phyloP scores from a whole-genome alignment of 2,888 invertebrate species.

The Nebria brevicollis region DNA sequence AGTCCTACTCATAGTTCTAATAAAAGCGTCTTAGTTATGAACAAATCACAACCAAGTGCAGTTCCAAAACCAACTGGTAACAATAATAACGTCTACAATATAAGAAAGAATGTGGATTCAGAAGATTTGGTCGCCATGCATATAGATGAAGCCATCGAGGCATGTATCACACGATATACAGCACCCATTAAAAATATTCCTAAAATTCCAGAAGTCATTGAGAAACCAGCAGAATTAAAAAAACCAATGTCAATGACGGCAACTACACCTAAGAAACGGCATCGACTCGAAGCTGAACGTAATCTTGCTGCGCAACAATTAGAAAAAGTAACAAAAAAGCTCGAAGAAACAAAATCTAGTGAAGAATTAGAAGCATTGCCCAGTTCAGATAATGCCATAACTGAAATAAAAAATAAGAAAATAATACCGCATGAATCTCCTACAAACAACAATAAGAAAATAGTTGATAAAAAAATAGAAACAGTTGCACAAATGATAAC shows the following conservation, averaged over 20 bases:
- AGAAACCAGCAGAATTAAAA: constrained; percentile 58
- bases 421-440: constrained; percentile 47
- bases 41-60: constrained; percentile 22
- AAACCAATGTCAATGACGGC: constrained; percentile 55
- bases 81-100: constrained; percentile 54
- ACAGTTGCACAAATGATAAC: constrained; percentile 64
- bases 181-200: constrained; percentile 48
- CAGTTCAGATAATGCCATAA: constrained; percentile 57
- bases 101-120: constrained; percentile 48
- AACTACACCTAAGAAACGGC: constrained; percentile 80
- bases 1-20: constrained; percentile 49
- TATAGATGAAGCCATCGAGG: constrained; percentile 69
- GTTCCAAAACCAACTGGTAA: constrained; percentile 53
- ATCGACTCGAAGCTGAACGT: constrained; percentile 71
- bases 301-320: constrained; percentile 31
- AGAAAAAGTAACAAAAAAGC: constrained; percentile 39
- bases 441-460: constrained; percentile 51
- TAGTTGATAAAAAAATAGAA: constrained; percentile 52
- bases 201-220: constrained; percentile 50
- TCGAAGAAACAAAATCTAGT: constrained; percentile 48
- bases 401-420: constrained; percentile 60
- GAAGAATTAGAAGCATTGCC: constrained; percentile 45
- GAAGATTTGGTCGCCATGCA: constrained; percentile 55
- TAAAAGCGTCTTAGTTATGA: constrained; percentile 32
- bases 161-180: constrained; percentile 64